A percentile compares a stretch with the other conserved stretches of the same genome.
These are phyloP conservation scores for Limnephilus rhombicus DNA, from an alignment of 2,888 invertebrate species.

Conservation along the genomic window DNA sequence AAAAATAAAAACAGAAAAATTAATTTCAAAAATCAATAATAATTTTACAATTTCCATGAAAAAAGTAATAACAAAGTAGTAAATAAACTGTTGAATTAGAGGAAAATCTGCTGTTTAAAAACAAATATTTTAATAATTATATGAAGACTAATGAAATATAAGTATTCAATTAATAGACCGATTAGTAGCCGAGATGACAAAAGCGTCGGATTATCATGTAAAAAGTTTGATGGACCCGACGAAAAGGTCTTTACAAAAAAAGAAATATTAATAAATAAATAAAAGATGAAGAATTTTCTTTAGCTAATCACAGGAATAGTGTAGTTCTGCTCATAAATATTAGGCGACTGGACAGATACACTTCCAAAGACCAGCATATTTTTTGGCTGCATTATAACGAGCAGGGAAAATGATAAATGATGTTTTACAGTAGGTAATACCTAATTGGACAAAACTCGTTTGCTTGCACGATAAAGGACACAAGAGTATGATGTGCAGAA, in stretches of 20 bases:
- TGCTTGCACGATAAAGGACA: conserved; percentile 11
- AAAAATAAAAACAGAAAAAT: background rate
- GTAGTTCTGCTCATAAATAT: background rate
- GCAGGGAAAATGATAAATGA: background rate
- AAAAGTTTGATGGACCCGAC: no score
- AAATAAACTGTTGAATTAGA: background rate
- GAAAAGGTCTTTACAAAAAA: background rate
- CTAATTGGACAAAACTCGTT: no score
- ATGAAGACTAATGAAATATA: no score
- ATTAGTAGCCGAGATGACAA: no score
- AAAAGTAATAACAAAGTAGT: background rate
- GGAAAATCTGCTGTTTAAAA: background rate
- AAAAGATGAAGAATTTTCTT: background rate
- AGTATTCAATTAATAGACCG: no score
- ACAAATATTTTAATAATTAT: no score
- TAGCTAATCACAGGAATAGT: background rate
- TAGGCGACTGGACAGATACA: background rate
- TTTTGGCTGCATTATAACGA: background rate
- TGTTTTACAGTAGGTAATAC: background rate
- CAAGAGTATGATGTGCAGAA: background rate
- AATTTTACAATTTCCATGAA: background rate
- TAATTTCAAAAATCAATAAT: background rate
- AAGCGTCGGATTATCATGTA: no score
- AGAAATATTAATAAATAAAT: background rate
- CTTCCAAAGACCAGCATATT: background rate